Evolutionary conservation across 2,888 invertebrate genomes (phyloP).

Genomic region (Ornithoptera priamus): DNA sequence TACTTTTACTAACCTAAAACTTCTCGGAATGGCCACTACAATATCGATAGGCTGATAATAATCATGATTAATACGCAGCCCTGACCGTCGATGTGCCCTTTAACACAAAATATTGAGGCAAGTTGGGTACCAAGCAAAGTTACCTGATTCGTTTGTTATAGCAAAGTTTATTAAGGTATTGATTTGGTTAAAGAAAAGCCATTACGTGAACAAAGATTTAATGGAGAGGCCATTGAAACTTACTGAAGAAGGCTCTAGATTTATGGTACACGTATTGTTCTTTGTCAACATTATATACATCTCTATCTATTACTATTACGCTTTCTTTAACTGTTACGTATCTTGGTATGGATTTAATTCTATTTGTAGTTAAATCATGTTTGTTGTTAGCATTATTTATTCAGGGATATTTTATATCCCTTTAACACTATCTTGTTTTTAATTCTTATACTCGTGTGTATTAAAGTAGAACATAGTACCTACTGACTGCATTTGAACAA

Average conservation of each 20-base stretch:
- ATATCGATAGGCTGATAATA: background rate
- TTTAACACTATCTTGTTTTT: no score
- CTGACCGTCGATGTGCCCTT: background rate
- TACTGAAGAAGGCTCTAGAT: background rate
- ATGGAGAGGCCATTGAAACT: conserved; percentile 9
- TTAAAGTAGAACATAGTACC: no score
- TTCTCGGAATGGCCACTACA: background rate
- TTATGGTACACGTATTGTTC: background rate
- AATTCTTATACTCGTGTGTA: no score
- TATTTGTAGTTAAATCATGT: no score
- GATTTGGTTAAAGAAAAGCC: conserved; percentile 1
- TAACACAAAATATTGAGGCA: background rate
- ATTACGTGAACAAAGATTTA: conserved; percentile 2
- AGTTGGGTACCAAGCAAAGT: conserved; percentile 9
- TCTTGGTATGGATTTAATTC: no score
- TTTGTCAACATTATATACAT: background rate
- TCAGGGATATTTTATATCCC: no score
- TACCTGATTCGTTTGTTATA: conserved; percentile 13
- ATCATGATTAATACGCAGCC: background rate
- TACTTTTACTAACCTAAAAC: background rate
- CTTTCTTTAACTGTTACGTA: background rate
- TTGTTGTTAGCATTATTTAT: no score
- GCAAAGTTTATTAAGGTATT: conserved; percentile 20
- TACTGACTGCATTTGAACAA: no score
- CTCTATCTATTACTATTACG: background rate